Evolutionary conservation across 2,888 invertebrate species (phyloP).

Genomic region (Latrodectus hesperus): DNA sequence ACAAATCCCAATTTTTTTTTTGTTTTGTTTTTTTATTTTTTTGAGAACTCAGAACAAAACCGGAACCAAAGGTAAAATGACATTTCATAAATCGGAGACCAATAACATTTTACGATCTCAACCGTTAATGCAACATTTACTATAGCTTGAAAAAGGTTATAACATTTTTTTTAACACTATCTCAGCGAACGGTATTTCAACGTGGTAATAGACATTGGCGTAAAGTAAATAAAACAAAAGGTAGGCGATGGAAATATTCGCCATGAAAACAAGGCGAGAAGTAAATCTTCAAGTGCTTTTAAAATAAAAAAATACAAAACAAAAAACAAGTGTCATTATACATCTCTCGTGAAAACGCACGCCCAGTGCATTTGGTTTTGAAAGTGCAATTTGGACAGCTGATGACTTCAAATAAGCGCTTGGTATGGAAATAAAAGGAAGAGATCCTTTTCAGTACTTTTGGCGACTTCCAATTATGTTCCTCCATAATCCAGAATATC

Average conservation of each 20-base stretch:
- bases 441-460: conserved; percentile 14
- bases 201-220: neutral
- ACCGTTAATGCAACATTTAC: conserved; percentile 45
- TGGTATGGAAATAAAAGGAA: neutral
- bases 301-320: neutral
- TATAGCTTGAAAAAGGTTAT: neutral
- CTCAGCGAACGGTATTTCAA: conserved; percentile 18
- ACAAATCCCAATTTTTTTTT: neutral
- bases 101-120: conserved; percentile 41
- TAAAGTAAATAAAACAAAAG: neutral
- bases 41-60: neutral
- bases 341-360: conserved; percentile 24
- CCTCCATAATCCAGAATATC: neutral
- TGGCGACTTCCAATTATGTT: conserved; percentile 47
- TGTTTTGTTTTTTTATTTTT: neutral
- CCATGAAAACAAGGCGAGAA: conserved; percentile 17
- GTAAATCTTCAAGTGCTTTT: conserved; percentile 14
- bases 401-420: conserved; percentile 65
- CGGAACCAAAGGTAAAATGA: neutral
- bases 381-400: conserved; percentile 51
- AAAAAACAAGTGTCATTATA: conserved; percentile 30
- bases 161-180: neutral
- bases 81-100: conserved; percentile 11
- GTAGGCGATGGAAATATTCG: conserved; percentile 16
- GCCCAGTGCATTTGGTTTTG: conserved; percentile 44